Base-by-base conservation (phyloP, 2,888 invertebrate species). In the Agrochola lota region DNA sequence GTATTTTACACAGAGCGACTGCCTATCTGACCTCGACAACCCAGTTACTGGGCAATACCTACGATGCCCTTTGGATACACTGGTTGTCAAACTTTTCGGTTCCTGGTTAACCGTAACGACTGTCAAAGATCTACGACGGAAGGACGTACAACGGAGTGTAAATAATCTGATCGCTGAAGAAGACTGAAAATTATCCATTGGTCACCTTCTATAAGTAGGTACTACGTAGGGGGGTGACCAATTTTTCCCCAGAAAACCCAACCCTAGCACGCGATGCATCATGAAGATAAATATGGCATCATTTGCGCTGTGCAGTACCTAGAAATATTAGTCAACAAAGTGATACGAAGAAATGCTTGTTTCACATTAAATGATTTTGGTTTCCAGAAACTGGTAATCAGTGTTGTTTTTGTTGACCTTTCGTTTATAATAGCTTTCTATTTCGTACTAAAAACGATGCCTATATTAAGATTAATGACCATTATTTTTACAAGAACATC, bases 341-440 rank as follows among this genome's bases (percentile, higher is more conserved):
- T 46, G 40, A 57, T 83, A 67, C 80, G 17, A 81, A 43, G 71
- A 83, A 81, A 35, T 78, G 26, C 1, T 83, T 67, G 15, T 43
- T 78, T 62, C 49, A 62, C n/a, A 49, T 26, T 57, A 52, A 67
- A 62, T 26, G 26, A 35, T 23, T 40, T 60, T 57, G 60, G 26
- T 79, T 81, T 79, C 67, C 49, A 62, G 84, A 71, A 84, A 30
- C 17, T 59, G 15, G 57, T 43, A 57, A 78, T 80, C 35, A 71
- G 49, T 35, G 23, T 35, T 55, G 67, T 84, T 69, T 69, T n/a
- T 35, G 30, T 46, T 59, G 71, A 83, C 62, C 71, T 83, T 83
- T 62, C 26, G n/a, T 0, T 55, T 15, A n/a, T 66, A 57, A 49
- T 43, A 62, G 55, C 66, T 67, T 71, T 52, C 20, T 20, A 57